A percentile compares a stretch with the other conserved stretches of the same genome.
Evolutionary conservation across 2,888 invertebrate species (phyloP).

Genomic region (Acanthacorydalis orientalis): DNA sequence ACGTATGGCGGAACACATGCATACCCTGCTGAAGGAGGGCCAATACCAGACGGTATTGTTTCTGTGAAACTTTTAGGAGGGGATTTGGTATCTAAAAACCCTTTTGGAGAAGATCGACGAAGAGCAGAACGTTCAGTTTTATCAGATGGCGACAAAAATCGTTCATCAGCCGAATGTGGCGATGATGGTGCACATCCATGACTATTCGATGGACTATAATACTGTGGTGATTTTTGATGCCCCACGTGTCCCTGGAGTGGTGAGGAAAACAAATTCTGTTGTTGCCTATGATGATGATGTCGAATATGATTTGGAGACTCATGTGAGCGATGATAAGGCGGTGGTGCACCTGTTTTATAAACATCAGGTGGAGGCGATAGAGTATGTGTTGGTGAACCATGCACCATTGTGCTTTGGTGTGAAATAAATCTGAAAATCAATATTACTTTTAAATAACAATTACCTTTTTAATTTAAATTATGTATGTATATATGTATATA

Average conservation of each 20-base stretch:
- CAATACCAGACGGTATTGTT: too few relatives aligned
- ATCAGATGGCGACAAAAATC: constrained; percentile 10
- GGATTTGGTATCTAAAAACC: too few relatives aligned
- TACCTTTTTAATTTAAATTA: too few relatives aligned
- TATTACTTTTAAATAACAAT: too few relatives aligned
- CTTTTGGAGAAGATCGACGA: constrained; percentile 11
- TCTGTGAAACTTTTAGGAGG: too few relatives aligned
- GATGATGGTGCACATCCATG: constrained; percentile 5
- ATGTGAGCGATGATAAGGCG: neutral
- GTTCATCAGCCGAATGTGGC: constrained; percentile 6
- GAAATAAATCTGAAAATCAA: neutral
- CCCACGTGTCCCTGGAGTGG: constrained; percentile 10
- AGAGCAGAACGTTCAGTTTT: constrained; percentile 13
- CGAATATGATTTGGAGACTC: neutral
- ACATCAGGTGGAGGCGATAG: constrained; percentile 7
- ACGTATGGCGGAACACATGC: constrained; percentile 2
- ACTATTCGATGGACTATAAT: constrained; percentile 5
- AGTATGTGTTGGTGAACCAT: constrained; percentile 2
- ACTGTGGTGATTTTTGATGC: constrained; percentile 9
- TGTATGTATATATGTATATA: too few relatives aligned
- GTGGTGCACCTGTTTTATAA: neutral
- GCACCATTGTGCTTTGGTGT: constrained; percentile 1
- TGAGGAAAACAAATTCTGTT: constrained; percentile 2
- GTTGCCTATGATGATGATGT: too few relatives aligned
- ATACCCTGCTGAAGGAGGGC: neutral